Base-by-base conservation (phyloP, 2,113 vertebrate species). In the Sprattus sprattus region DNA sequence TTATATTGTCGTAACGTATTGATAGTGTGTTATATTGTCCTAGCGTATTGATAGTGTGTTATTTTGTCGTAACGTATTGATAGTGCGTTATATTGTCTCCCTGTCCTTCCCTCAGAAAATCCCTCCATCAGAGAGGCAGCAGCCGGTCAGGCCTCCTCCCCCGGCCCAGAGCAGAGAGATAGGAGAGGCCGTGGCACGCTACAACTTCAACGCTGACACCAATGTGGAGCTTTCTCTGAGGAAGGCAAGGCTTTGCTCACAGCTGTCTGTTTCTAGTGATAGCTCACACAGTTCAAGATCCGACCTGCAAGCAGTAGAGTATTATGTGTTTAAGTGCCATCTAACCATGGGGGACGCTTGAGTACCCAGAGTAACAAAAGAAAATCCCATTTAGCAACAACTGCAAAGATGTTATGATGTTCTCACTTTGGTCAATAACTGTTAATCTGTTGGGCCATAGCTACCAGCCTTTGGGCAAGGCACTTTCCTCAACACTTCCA, bases 161-260 rank as follows among this genome's bases (percentile, higher is more conserved):
- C 97, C 96, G 47, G 94, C 94, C 81, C 96, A 96, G 83, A 91
- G 91, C 45, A 94, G 95, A 92, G 96, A 97, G 87, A 96, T 96
- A 9, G 97, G 96, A 87, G 96, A 97, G 94, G 97, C 97, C 50
- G 52, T 96, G 89, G 96, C 96, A 90, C 97, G 96, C 90, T 97
- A 97, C 0, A 96, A 95, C 88, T 97, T 97, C 91, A 96, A 52
- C 6, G 97, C 96, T 45, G 96, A 97, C 91, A 97, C 96, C 84
- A 96, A 95, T 0, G 96, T 97, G 92, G 97, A 97, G 89, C 93
- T 97, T 18, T 96, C 97, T 0, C 94, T 97, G 82, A 94, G 93
- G 91, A 97, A 97, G 97, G 97, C 96, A 95, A 90, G 32, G 16
- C 0, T 85, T 22, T 20, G n/a, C 7, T 71, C 10, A 32, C 39